Conservation (phyloP, 2,888 invertebrate genomes). For the Eurytoma adleriae region DNA sequence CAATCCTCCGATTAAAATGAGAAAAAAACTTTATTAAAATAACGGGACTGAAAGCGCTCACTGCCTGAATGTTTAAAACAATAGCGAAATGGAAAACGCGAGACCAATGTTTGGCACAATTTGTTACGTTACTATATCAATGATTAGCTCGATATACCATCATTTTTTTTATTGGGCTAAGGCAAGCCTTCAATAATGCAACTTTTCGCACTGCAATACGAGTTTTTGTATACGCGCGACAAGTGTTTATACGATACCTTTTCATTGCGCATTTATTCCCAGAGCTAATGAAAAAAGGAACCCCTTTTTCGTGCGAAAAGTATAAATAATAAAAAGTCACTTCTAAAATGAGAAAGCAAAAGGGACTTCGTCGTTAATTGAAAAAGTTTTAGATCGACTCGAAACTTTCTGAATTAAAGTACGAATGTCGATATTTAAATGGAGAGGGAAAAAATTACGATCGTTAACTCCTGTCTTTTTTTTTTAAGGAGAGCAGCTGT, state of each 20-base stretch:
- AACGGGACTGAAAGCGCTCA: slow-evolving; percentile 26
- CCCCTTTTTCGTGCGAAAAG: neutral
- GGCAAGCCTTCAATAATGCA: neutral
- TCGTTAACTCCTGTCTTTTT: slow-evolving; percentile 4
- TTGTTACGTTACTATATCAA: neutral
- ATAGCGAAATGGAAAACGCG: neutral
- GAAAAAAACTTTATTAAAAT: neutral
- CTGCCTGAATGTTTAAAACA: slow-evolving; percentile 38
- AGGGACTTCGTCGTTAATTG: too few relatives aligned
- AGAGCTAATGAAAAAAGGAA: neutral
- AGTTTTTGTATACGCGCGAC: neutral
- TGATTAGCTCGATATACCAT: too few relatives aligned
- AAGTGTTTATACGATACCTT: slow-evolving; percentile 1
- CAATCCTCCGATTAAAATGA: neutral
- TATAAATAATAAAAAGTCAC: slow-evolving; percentile 6
- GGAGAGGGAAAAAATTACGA: slow-evolving; percentile 17
- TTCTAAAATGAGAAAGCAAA: slow-evolving; percentile 4
- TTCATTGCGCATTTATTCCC: slow-evolving; percentile 12
- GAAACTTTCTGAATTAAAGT: too few relatives aligned
- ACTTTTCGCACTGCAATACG: slow-evolving; percentile 1
- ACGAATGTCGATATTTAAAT: neutral
- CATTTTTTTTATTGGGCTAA: too few relatives aligned
- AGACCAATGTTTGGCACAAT: slow-evolving; percentile 25
- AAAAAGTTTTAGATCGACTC: too few relatives aligned
- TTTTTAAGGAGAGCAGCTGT: neutral